Percentiles rank a stretch among this genome's conserved stretches.
Conservation (phyloP, 2,113 vertebrate genomes). For the Antigone vipio region DNA sequence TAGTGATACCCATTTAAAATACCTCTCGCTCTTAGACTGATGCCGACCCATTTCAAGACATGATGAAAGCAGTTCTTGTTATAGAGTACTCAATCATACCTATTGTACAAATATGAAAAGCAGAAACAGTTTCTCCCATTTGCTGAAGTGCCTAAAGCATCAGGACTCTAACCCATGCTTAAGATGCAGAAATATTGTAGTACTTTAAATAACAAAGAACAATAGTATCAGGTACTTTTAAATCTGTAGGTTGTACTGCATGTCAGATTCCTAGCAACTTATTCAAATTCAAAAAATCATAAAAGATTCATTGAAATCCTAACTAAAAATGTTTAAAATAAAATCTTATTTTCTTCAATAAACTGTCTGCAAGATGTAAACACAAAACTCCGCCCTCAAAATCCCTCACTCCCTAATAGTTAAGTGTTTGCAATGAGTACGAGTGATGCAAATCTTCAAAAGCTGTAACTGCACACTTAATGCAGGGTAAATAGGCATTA, state of each 20-base stretch:
- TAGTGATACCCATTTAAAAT: background rate
- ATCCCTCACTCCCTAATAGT: background rate
- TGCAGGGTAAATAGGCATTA: background rate
- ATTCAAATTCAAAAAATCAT: background rate
- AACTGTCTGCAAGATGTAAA: background rate
- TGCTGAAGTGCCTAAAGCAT: background rate
- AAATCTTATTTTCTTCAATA: background rate
- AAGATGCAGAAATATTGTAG: background rate
- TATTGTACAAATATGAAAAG: background rate
- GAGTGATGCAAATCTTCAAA: background rate
- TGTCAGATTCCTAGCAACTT: background rate
- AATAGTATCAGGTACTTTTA: background rate
- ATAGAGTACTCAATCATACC: background rate
- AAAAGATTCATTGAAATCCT: background rate
- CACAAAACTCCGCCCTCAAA: background rate
- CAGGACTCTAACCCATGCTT: background rate
- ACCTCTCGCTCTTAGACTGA: background rate
- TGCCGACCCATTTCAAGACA: background rate
- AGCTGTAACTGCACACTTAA: background rate
- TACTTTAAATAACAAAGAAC: background rate
- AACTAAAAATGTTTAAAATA: background rate
- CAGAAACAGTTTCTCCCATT: background rate
- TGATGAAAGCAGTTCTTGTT: background rate
- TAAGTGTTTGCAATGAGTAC: background rate
- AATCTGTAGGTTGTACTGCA: background rate